A percentile compares a stretch with the other conserved stretches of the same genome.
Conservation (phyloP, 2,113 vertebrate species). For the Bungarus multicinctus region DNA sequence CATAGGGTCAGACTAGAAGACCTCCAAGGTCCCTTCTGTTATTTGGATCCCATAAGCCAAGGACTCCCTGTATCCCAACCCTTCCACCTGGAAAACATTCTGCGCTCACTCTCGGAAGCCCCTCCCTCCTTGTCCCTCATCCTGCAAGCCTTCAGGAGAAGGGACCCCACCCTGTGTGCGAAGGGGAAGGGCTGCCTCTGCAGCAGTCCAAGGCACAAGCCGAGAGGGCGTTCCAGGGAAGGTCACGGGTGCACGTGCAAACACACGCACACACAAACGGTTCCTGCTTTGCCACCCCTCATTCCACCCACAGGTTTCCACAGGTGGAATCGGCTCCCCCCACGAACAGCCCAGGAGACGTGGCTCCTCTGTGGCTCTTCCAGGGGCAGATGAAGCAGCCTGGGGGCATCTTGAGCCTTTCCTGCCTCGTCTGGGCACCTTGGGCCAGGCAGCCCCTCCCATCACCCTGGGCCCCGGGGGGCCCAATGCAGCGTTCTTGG, state of each 20-base stretch:
- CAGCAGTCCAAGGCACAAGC: not conserved
- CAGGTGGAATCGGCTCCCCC: not conserved
- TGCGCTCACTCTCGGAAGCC: too few relatives aligned
- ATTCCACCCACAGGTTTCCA: not conserved
- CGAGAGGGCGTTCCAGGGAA: too few relatives aligned
- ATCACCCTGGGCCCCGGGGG: too few relatives aligned
- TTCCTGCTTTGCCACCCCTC: not conserved
- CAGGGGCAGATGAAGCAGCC: not conserved
- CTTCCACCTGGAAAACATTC: not conserved
- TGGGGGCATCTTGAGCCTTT: not conserved
- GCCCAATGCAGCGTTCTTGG: too few relatives aligned
- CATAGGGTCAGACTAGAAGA: not conserved
- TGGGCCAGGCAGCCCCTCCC: too few relatives aligned
- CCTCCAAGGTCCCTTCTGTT: not conserved
- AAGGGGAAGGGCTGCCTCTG: not conserved
- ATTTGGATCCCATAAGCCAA: too few relatives aligned
- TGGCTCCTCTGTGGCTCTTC: not conserved
- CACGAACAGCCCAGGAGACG: not conserved
- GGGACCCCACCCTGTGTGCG: not conserved
- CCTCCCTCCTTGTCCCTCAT: too few relatives aligned
- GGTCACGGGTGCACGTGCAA: too few relatives aligned
- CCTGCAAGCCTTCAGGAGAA: not conserved
- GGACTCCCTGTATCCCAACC: not conserved
- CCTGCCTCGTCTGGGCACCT: not conserved
- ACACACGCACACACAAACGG: too few relatives aligned